Conservation (phyloP, 2,888 invertebrate genomes). For the Catocala sponsa region DNA sequence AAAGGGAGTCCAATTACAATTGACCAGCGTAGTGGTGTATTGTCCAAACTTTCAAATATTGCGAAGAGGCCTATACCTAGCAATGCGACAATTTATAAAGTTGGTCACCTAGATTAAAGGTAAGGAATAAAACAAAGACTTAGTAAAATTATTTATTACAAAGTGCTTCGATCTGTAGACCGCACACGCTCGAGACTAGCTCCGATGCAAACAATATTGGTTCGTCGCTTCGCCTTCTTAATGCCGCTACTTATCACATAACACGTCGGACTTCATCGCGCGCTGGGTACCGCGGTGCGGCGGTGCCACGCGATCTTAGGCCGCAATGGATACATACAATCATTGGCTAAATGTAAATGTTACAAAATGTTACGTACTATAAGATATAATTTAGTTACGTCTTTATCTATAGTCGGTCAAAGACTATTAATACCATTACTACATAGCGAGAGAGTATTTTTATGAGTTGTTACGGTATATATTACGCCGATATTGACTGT, state of each 20-base stretch:
- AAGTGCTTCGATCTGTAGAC: slow-evolving; percentile 54
- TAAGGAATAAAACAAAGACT: slow-evolving; percentile 34
- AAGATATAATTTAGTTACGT: not conserved
- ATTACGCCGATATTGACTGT: too few relatives aligned
- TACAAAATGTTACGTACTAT: slow-evolving; percentile 17
- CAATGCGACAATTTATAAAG: too few relatives aligned
- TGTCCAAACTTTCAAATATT: too few relatives aligned
- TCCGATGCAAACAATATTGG: slow-evolving; percentile 13
- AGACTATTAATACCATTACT: not conserved
- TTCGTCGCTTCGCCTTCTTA: slow-evolving; percentile 1
- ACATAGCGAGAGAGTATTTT: not conserved
- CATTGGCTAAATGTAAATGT: slow-evolving; percentile 16
- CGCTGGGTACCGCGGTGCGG: not conserved
- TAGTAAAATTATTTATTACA: slow-evolving; percentile 77
- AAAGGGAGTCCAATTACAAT: too few relatives aligned
- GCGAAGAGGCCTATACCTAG: too few relatives aligned
- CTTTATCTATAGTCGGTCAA: slow-evolving; percentile 5
- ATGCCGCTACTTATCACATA: not conserved
- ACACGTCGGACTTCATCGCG: not conserved
- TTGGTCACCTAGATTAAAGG: too few relatives aligned
- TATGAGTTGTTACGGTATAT: too few relatives aligned
- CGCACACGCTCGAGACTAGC: slow-evolving; percentile 28
- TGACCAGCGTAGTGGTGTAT: too few relatives aligned
- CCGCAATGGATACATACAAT: slow-evolving; percentile 3
- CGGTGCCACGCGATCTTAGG: slow-evolving; percentile 3